Base-by-base conservation (phyloP, 2,888 invertebrate genomes). In the Drosophila sordidula region DNA sequence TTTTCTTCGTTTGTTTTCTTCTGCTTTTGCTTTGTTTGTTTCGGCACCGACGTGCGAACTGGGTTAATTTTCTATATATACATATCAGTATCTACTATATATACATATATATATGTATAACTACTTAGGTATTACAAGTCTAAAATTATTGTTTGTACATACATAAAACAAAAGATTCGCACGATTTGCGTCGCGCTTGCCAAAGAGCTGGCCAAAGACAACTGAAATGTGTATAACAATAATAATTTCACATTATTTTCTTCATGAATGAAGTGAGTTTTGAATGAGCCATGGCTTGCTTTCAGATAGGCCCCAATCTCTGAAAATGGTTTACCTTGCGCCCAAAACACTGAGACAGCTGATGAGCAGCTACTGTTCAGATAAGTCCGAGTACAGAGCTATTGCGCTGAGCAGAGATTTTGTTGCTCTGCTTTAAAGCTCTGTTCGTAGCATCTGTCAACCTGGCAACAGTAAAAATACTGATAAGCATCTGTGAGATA, bases 21-120 rank as follows among this genome's bases (percentile, higher is more conserved):
- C 14, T 44, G 39, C 55, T 66, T 67, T 81, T 81, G 69, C 69
- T 65, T 78, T 57, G 36, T 49, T 62, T 73, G 76, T 84, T 87
- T 89, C 70, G 66, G 79, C 81, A 79, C 75, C 70, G 87, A 85
- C 89, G 85, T 86, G 85, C 85, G 85, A 86, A 86, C 86, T 86
- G 78, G 85, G 85, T 86, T 86, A 86, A 87, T 86, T 86, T 85
- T 89, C 79, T 87, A 77, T 84, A 82, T 78, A 75, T 51, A 39
- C 11, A 51, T 6, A 66, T 36, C 66, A 49, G 45, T 14, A 56
- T 39, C 47, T 54, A 29, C n/a, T 46, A 39, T 47, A 39, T 16
- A 36, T 51, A 47, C n/a, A 56, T 38, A 52, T 54, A 29, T 46
- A 42, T 46, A 32, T 14, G 29, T 65, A 71, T 38, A 66, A 42